Base-by-base conservation (phyloP, 2,797 vertebrate species). In the Pagetopsis macropterus region DNA sequence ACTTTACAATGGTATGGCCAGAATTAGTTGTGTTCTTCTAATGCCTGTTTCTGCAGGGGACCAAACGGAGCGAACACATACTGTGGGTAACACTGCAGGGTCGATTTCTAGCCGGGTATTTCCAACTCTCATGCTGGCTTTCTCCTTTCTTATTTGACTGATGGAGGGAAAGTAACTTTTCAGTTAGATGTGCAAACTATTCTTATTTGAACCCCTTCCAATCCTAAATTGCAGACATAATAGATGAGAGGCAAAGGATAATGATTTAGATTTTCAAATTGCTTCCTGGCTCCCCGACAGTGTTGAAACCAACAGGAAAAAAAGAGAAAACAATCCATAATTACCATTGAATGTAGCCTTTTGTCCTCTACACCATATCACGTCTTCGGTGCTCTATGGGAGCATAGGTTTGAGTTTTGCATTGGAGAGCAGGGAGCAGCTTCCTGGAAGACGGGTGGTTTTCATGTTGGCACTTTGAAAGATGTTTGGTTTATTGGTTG, bases 11-110 rank as follows among this genome's bases (percentile, higher is more conserved):
- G 85, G 86, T 73, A 65, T 37, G 33, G 90, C 81, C 84, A 84
- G 89, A 92, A 89, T 94, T 92, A 92, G 90, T 81, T 50, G 62
- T 55, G 80, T 82, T 91, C 80, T 82, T 91, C 80, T 91, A 92
- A 91, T 94, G 87, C 84, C 80, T 2, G 75, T 87, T 87, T 85
- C 86, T 85, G 78, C 88, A 74, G 87, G 83, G 83, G 80, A 87
- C 82, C 63, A 85, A 90, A 72, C 78, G 54, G 85, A 82, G 83
- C 21, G 84, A 83, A 81, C 80, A 80, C 89, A 85, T 72, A 86
- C 89, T 86, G 88, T 60, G 87, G 79, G 76, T 78, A 91, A 89
- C 89, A 69, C 83, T 76, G 72, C 87, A 76, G 59, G 70, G 92
- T 94, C 76, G 84, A 94, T 93, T 87, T 86, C 82, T 83, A 72